Evolutionary conservation across 1,140 invertebrate species (phyloP).

Genomic region (Papilio aristodemus): DNA sequence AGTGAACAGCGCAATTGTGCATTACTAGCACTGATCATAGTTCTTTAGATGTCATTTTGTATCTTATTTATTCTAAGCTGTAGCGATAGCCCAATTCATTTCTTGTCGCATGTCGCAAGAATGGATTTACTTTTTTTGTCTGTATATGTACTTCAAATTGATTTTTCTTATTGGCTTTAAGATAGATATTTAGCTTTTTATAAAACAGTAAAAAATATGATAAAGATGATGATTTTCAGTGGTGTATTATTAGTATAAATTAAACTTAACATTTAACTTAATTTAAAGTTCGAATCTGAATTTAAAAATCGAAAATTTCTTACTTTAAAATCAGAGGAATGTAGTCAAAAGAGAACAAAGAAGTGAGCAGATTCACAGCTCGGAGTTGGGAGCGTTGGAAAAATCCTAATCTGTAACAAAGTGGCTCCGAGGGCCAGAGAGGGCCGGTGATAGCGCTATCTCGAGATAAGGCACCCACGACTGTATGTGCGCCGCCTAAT

Average conservation of each 20-base stretch:
- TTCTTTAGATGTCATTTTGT: too few species aligned
- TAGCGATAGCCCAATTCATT: too few species aligned
- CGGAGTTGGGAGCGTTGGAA: slow-evolving; percentile 25
- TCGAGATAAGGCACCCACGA: slow-evolving; percentile 40
- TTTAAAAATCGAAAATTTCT: neutral
- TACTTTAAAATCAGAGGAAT: neutral
- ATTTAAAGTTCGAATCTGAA: neutral
- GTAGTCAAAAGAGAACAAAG: neutral
- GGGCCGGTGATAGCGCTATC: slow-evolving; percentile 44
- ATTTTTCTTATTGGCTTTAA: slow-evolving; percentile 6
- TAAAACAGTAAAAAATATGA: too few species aligned
- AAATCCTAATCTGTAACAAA: slow-evolving; percentile 34
- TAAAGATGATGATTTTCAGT: too few species aligned
- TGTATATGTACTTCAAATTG: neutral
- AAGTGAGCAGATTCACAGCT: slow-evolving; percentile 25
- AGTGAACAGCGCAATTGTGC: neutral
- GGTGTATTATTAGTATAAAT: too few species aligned
- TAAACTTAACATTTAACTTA: neutral
- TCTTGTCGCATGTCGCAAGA: too few species aligned
- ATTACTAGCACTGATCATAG: neutral
- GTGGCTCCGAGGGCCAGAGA: slow-evolving; percentile 21
- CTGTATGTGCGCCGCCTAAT: slow-evolving; percentile 41
- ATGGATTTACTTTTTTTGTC: too few species aligned
- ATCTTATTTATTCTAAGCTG: too few species aligned
- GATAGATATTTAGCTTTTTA: too few species aligned